A percentile compares a stretch with the other conserved stretches of the same genome.
These are phyloP conservation scores for Seriola dumerili DNA, from an alignment of 2,113 vertebrate genomes.

Conservation along the genomic window DNA sequence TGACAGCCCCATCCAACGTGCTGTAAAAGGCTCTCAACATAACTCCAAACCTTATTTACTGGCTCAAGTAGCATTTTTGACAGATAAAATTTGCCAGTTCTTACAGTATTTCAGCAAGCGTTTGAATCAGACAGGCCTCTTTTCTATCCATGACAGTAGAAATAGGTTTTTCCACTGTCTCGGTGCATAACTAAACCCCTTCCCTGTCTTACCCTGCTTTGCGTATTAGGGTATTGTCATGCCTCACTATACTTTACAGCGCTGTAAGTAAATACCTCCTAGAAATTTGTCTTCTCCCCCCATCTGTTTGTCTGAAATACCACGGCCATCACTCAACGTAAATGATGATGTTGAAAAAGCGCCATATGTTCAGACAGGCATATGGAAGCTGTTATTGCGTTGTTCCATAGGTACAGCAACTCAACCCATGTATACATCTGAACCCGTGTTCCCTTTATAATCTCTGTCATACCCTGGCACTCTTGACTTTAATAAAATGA, in stretches of 20 bases:
- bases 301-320: conserved; percentile 70
- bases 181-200: conserved; percentile 4
- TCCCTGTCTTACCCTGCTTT: neutral
- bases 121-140: conserved; percentile 24
- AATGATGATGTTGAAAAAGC: conserved; percentile 71
- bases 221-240: conserved; percentile 48
- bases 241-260: conserved; percentile 41
- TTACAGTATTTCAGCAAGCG: conserved; percentile 11
- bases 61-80: conserved; percentile 18
- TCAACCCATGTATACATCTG: conserved; percentile 74
- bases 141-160: conserved; percentile 5
- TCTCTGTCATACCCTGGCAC: conserved; percentile 70
- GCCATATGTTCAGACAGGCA: conserved; percentile 63
- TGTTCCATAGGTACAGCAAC: conserved; percentile 77
- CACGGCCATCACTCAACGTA: conserved; percentile 68
- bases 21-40: conserved; percentile 3
- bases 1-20: conserved; percentile 11
- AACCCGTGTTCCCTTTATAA: conserved; percentile 68
- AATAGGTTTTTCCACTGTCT: conserved; percentile 31
- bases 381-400: conserved; percentile 79
- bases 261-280: conserved; percentile 78
- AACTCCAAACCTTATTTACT: conserved; percentile 9
- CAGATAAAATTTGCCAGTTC: conserved; percentile 20
- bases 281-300: conserved; percentile 61
- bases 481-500: conserved; percentile 71